A percentile compares a stretch with the other conserved stretches of the same genome.
Evolutionary conservation across 1,140 invertebrate species (phyloP).

Genomic region (Solenopsis invicta): DNA sequence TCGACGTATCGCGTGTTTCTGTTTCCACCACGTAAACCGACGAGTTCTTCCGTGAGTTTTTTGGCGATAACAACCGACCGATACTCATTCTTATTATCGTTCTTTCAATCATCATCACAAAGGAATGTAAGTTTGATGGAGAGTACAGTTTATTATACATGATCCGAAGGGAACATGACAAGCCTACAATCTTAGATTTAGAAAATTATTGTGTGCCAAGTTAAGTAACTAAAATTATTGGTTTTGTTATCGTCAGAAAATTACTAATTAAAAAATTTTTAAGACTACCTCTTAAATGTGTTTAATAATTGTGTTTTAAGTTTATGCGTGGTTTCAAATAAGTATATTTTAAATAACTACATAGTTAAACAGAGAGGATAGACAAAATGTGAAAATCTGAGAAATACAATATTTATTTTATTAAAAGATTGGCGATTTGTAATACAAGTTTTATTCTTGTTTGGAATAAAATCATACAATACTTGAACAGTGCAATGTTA

Average conservation of each 20-base stretch:
- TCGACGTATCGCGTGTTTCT: slow-evolving; percentile 42
- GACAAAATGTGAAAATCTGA: no score
- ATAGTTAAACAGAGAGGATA: no score
- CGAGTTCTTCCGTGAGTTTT: background rate
- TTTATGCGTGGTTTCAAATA: background rate
- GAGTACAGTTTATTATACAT: background rate
- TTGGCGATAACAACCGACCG: background rate
- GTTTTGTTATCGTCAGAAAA: background rate
- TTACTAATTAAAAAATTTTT: background rate
- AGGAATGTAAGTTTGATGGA: slow-evolving; percentile 4
- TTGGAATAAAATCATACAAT: no score
- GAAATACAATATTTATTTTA: no score
- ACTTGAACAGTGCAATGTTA: no score
- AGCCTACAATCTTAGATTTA: background rate
- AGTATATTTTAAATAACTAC: no score
- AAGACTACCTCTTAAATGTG: background rate
- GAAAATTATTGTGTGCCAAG: background rate
- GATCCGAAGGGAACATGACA: background rate
- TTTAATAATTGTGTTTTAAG: background rate
- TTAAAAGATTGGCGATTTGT: no score
- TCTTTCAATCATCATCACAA: background rate
- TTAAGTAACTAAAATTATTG: background rate
- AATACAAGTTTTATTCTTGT: no score
- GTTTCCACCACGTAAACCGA: background rate
- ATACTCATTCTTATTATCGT: background rate